phyloP scores from a whole-genome alignment of 2,797 vertebrate genomes.

The Phylloscopus collybita region DNA sequence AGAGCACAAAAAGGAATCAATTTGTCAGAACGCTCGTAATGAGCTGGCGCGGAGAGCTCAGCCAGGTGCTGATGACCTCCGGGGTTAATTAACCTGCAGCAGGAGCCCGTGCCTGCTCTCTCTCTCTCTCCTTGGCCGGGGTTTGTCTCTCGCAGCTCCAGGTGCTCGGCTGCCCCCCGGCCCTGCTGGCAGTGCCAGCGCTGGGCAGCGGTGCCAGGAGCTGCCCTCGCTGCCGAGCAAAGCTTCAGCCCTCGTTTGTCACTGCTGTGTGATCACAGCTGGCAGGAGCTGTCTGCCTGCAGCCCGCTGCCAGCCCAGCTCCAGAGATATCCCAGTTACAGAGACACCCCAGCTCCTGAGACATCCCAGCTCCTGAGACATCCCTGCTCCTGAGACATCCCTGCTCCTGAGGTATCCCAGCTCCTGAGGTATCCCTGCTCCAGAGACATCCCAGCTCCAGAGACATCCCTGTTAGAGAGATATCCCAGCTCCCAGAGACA shows the following conservation, averaged over 20 bases:
- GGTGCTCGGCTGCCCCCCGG: not conserved
- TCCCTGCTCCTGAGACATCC: not conserved
- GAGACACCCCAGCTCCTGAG: rapidly evolving
- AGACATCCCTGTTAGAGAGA: not conserved
- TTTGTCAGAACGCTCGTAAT: conserved; percentile 4
- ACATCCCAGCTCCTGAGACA: not conserved
- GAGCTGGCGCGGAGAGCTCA: conserved; percentile 3
- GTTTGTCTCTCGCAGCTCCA: not conserved
- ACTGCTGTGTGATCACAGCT: not conserved
- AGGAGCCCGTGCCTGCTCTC: not conserved
- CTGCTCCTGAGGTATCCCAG: not conserved
- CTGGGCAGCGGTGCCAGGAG: not conserved
- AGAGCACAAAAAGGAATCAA: not conserved
- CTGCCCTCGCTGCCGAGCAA: not conserved
- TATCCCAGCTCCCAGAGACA: not conserved
- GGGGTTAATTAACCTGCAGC: conserved; percentile 30
- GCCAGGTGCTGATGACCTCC: conserved; percentile 22
- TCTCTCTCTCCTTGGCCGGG: not conserved
- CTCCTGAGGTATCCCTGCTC: not conserved
- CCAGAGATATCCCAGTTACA: not conserved
- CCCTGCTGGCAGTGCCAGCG: not conserved
- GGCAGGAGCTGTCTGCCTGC: conserved; percentile 3
- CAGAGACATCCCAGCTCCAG: not conserved
- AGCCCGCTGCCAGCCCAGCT: not conserved
- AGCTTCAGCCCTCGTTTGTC: not conserved